Evolutionary conservation across 2,113 vertebrate genomes (phyloP).

Genomic region (Capreolus pygargus): DNA sequence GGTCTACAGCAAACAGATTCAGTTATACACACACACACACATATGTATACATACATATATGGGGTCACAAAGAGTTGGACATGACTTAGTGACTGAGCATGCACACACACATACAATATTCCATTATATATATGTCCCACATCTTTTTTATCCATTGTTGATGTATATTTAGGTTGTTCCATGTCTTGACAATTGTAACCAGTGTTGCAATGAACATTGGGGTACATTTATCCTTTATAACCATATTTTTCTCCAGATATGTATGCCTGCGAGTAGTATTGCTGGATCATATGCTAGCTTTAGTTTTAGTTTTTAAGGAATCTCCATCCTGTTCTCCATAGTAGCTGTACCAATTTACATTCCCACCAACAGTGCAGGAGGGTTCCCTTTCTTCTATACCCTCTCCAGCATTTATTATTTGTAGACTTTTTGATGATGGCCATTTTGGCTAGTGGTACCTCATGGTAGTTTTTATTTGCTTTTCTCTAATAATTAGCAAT

Average conservation of each 20-base stretch:
- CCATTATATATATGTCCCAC: not conserved
- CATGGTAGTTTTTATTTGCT: not conserved
- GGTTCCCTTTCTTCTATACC: not conserved
- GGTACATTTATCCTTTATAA: not conserved
- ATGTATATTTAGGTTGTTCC: not conserved
- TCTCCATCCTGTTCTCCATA: not conserved
- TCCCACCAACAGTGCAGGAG: not conserved
- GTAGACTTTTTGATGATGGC: not conserved
- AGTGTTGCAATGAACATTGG: not conserved
- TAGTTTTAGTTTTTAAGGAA: not conserved
- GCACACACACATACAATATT: not conserved
- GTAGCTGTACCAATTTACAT: not conserved
- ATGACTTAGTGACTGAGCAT: not conserved
- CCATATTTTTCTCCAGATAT: not conserved
- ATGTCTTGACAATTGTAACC: not conserved
- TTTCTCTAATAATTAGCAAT: not conserved
- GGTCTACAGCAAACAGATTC: not conserved
- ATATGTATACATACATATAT: not conserved
- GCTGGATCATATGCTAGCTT: not conserved
- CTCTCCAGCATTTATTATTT: not conserved
- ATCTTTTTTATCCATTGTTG: not conserved
- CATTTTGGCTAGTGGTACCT: not conserved
- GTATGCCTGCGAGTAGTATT: not conserved
- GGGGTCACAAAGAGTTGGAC: not conserved
- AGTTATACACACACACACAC: not conserved